Evolutionary conservation across 2,888 invertebrate genomes (phyloP).

Genomic region (Oscheius sp.): DNA sequence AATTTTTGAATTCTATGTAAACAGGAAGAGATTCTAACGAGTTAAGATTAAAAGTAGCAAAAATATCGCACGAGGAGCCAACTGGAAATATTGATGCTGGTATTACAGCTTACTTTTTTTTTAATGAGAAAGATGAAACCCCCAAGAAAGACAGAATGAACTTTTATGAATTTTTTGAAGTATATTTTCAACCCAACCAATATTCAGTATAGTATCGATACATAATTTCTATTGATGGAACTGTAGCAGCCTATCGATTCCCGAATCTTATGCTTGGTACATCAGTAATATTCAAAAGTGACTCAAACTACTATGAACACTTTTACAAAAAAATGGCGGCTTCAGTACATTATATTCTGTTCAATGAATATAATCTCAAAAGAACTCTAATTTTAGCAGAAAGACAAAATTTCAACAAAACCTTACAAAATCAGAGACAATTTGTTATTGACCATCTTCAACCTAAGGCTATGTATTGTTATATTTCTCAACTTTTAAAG

Average conservation of each 20-base stretch:
- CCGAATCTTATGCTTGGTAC: conserved; percentile 90
- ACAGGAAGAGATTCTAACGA: conserved; percentile 28
- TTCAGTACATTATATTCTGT: conserved; percentile 84
- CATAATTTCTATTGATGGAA: conserved; percentile 91
- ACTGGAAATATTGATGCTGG: conserved; percentile 82
- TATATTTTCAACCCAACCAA: too few relatives aligned
- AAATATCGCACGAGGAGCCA: background rate
- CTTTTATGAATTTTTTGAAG: conserved; percentile 92
- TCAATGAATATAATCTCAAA: conserved; percentile 80
- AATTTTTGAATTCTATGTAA: background rate
- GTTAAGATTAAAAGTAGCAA: conserved; percentile 9
- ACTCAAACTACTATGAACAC: conserved; percentile 92
- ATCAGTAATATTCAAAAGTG: conserved; percentile 87
- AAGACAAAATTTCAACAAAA: conserved; percentile 30
- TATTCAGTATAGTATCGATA: conserved; percentile 99
- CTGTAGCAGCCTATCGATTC: conserved; percentile 92
- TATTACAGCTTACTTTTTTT: conserved; percentile 95
- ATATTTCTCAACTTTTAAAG: conserved; percentile 40
- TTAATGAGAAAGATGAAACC: conserved; percentile 68
- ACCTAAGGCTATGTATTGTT: conserved; percentile 47
- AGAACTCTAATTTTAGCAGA: conserved; percentile 74
- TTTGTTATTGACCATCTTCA: conserved; percentile 47
- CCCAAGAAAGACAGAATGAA: conserved; percentile 82
- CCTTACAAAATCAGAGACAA: conserved; percentile 14
- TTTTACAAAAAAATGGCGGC: conserved; percentile 84